Evolutionary conservation across 1,140 invertebrate species (phyloP), one percentile per base, ranked within the genome.

Genomic region (Sitophilus oryzae): DNA sequence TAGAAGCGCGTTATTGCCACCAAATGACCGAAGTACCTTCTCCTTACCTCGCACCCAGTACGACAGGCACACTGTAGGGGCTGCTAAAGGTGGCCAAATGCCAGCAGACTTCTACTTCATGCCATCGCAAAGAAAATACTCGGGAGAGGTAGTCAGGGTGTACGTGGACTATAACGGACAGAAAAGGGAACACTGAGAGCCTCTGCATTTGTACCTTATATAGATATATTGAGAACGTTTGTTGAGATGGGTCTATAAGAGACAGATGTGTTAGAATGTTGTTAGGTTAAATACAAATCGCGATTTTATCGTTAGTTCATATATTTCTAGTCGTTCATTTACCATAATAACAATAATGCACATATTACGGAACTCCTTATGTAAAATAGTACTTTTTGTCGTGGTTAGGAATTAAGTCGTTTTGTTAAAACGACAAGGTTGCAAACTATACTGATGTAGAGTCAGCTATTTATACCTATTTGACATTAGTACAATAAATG

Each of bases 41-140:
- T 77, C 77, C 1, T 61, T 77, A 25, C 76, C 76, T 9, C 66
- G 75, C 44, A 73, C 71, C 5, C 67, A 68, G 8, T 79, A 64
- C 71, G 77, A 54, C 54, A 74, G 46, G 70, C 76, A 45, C 69
- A 72, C 30, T 65, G 71, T 3, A 50, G 71, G 11, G 55, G 70
- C 57, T 61, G 73, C 21, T 15, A 51, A 51, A 61, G 64, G 56
- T 50, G 61, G 49, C 57, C 59, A 41, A 54, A 65, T 69, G 69
- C 68, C 68, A 59, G 69, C 91, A 0, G 91, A 95, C 72, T 94
- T 94, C 72, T 95, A 94, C 72, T 94, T 94, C 69, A 93, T 94
- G 90, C 91, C 91, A 11, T 92, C 89, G 22, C 91, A 95, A 66
- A 74, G 91, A 43, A 92, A 93, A 70, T 93, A 93, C 73, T 91